These are phyloP conservation scores for Sebastes vulpes DNA, from an alignment of 2,797 vertebrate species.

Conservation along the genomic window DNA sequence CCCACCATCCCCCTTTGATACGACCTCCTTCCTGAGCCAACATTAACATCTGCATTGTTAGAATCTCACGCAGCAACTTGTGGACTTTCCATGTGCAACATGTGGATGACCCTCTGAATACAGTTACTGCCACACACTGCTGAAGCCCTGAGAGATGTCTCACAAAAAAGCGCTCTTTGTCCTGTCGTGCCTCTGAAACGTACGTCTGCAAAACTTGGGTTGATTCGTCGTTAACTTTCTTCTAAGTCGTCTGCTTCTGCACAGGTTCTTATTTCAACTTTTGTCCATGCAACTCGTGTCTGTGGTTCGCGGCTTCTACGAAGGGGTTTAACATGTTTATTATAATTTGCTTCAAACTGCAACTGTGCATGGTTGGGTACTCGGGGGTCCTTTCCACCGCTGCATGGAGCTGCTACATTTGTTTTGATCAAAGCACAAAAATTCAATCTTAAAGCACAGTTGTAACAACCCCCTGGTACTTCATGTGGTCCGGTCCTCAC, in stretches of 20 bases:
- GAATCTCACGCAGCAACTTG: conserved; percentile 20
- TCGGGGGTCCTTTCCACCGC: not conserved
- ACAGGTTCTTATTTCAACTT: conserved; percentile 24
- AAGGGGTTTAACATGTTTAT: conserved; percentile 48
- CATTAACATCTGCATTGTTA: conserved; percentile 39
- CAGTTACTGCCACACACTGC: not conserved
- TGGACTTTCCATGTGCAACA: conserved; percentile 17
- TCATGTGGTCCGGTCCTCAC: conserved; percentile 56
- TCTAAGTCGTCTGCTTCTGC: not conserved
- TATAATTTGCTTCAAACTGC: conserved; percentile 53
- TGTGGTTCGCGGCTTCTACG: conserved; percentile 54
- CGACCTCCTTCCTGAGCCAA: conserved; percentile 11
- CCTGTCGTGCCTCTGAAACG: not conserved
- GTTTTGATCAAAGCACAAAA: conserved; percentile 46
- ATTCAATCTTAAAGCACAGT: conserved; percentile 3
- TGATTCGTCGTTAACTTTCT: not conserved
- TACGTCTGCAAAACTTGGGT: not conserved
- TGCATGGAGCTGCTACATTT: conserved; percentile 22
- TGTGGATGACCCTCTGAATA: conserved; percentile 16
- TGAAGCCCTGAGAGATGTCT: not conserved
- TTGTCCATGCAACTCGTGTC: conserved; percentile 32
- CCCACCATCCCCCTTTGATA: not conserved
- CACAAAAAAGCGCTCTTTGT: not conserved
- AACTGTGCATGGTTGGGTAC: conserved; percentile 14
- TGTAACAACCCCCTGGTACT: conserved; percentile 32